These are phyloP conservation scores for Pseudopodoces humilis DNA, from an alignment of 2,113 vertebrate species.

Conservation along the genomic window DNA sequence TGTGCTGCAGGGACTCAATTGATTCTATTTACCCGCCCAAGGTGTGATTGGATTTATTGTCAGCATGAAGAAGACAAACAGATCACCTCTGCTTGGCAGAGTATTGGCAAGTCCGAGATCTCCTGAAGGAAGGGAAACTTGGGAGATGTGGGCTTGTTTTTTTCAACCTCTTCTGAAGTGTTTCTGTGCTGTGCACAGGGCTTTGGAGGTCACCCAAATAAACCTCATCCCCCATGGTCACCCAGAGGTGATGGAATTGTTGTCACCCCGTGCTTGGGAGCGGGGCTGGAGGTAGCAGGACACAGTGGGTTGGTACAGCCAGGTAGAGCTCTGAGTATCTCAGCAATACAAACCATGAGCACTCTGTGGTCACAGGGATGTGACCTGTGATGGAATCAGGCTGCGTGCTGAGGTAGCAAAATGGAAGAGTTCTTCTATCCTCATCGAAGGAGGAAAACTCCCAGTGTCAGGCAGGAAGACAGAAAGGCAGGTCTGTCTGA, in stretches of 20 bases:
- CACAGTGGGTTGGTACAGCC: fast-evolving
- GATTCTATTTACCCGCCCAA: constrained; percentile 82
- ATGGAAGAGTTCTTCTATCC: not conserved
- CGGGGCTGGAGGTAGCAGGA: not conserved
- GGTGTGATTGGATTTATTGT: constrained; percentile 86
- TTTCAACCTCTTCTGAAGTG: not conserved
- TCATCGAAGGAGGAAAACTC: fast-evolving
- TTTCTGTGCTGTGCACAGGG: not conserved
- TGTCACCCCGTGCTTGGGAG: fast-evolving
- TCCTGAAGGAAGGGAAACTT: constrained; percentile 78
- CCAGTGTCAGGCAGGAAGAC: not conserved
- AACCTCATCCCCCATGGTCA: fast-evolving
- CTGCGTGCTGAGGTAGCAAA: not conserved
- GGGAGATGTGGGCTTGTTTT: not conserved
- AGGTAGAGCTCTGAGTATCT: not conserved
- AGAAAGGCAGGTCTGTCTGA: not conserved
- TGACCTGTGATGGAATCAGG: not conserved
- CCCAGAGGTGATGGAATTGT: fast-evolving
- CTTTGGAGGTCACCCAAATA: not conserved
- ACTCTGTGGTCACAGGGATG: not conserved
- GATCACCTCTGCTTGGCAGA: constrained; percentile 68
- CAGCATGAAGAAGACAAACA: constrained; percentile 66
- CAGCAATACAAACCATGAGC: not conserved
- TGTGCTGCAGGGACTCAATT: constrained; percentile 17
- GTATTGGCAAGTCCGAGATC: constrained; percentile 79